A percentile compares a stretch with the other conserved stretches of the same genome.
Evolutionary conservation across 2,113 vertebrate genomes (phyloP).

Genomic region (Neodon shergylaensis): DNA sequence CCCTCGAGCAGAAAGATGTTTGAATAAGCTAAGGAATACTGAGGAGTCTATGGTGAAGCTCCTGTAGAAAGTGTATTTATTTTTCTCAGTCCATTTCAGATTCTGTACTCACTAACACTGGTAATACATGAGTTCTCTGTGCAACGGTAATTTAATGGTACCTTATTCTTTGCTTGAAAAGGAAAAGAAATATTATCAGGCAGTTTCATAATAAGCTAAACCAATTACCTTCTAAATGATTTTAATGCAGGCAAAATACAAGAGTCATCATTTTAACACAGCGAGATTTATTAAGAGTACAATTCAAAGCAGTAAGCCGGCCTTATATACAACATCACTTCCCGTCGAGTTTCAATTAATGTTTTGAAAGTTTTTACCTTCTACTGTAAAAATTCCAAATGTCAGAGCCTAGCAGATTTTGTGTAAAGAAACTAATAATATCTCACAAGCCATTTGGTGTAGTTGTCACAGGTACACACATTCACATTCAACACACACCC

Average conservation of each 20-base stretch:
- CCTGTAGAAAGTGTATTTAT: constrained; percentile 49
- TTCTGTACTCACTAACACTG: constrained; percentile 55
- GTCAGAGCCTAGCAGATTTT: neutral
- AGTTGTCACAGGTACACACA: neutral
- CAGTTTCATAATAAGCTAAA: constrained; percentile 74
- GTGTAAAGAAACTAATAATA: constrained; percentile 58
- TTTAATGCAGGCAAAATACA: constrained; percentile 75
- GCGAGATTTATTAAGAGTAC: constrained; percentile 73
- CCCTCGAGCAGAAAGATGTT: neutral
- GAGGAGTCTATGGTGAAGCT: constrained; percentile 22
- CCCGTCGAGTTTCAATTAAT: constrained; percentile 58
- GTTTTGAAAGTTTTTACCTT: constrained; percentile 52
- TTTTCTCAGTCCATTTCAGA: constrained; percentile 49
- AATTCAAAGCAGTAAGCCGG: constrained; percentile 47
- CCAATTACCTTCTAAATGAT: constrained; percentile 76
- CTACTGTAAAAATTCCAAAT: constrained; percentile 49
- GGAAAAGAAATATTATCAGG: constrained; percentile 76
- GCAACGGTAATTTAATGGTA: constrained; percentile 77
- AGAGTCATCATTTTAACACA: constrained; percentile 71
- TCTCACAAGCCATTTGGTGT: constrained; percentile 22
- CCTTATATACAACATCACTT: neutral
- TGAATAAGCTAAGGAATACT: constrained; percentile 44
- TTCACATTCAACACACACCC: constrained; percentile 28
- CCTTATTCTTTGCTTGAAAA: constrained; percentile 75
- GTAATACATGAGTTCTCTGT: constrained; percentile 45